phyloP scores from a whole-genome alignment of 2,888 invertebrate genomes.

The Chouioia cunea region DNA sequence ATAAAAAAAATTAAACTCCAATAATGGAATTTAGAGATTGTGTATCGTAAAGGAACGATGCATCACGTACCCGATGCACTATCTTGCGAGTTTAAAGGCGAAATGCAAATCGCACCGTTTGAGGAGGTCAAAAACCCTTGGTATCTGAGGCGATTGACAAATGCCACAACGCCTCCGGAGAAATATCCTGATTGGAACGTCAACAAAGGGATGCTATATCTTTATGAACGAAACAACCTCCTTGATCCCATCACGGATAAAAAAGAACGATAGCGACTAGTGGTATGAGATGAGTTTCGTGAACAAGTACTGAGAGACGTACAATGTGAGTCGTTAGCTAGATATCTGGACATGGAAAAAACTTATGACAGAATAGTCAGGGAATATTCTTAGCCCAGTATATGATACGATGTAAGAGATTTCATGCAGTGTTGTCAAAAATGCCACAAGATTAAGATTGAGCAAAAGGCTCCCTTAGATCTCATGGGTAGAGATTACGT shows the following conservation, averaged over 20 bases:
- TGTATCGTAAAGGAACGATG: too few relatives aligned
- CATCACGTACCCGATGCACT: too few relatives aligned
- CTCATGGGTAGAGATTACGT: too few relatives aligned
- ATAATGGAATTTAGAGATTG: too few relatives aligned
- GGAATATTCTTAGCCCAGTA: slow-evolving; percentile 16
- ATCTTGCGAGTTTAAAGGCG: too few relatives aligned
- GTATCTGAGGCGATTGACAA: too few relatives aligned
- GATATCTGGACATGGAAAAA: slow-evolving; percentile 33
- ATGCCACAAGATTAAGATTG: background rate
- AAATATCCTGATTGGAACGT: background rate
- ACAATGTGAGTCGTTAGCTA: slow-evolving; percentile 46
- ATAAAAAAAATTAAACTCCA: background rate
- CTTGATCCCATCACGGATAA: too few relatives aligned
- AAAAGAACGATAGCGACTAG: slow-evolving; percentile 44
- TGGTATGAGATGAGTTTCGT: slow-evolving; percentile 33
- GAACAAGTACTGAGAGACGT: slow-evolving; percentile 17
- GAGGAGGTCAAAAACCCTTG: too few relatives aligned
- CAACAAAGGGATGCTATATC: background rate
- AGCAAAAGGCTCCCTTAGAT: too few relatives aligned
- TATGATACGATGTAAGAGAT: too few relatives aligned
- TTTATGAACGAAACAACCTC: background rate
- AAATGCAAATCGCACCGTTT: too few relatives aligned
- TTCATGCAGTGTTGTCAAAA: background rate
- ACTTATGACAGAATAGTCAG: slow-evolving; percentile 29
- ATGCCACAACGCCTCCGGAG: background rate